A percentile compares a stretch with the other conserved stretches of the same genome.
Conservation (phyloP, 2,888 invertebrate species). For the Eupsilia transversa region DNA sequence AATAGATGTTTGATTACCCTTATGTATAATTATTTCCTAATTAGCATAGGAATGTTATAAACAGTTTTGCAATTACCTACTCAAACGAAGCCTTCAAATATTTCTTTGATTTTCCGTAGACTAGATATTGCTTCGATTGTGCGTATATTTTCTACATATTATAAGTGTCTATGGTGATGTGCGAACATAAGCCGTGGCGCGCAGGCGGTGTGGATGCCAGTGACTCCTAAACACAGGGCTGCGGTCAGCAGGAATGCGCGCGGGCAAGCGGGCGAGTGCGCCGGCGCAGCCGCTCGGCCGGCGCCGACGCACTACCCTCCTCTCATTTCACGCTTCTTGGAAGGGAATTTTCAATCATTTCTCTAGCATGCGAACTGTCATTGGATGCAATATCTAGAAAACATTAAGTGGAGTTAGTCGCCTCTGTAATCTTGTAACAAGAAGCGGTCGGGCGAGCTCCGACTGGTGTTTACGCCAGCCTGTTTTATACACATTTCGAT, state of each 20-base stretch:
- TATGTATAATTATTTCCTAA: constrained; percentile 21
- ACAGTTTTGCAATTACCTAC: constrained; percentile 31
- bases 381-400: constrained; percentile 79
- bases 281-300: constrained; percentile 66
- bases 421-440: constrained; percentile 67
- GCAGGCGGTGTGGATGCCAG: constrained; percentile 59
- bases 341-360: constrained; percentile 87
- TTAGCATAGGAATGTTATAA: constrained; percentile 47
- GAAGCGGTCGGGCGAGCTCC: constrained; percentile 61
- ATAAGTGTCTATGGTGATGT: constrained; percentile 40
- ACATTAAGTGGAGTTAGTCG: constrained; percentile 70
- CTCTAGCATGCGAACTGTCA: constrained; percentile 81
- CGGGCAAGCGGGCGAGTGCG: constrained; percentile 70
- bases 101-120: constrained; percentile 3
- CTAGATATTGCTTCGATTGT: constrained; percentile 12
- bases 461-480: constrained; percentile 61
- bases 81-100: constrained; percentile 6
- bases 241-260: constrained; percentile 86
- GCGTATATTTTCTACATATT: constrained; percentile 26
- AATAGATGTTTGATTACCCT: constrained; percentile 28
- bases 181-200: constrained; percentile 53
- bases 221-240: constrained; percentile 83
- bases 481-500: constrained; percentile 63
- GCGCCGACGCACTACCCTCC: constrained; percentile 69
- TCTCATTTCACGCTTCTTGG: constrained; percentile 86